Conservation (phyloP, 2,797 vertebrate genomes). For the Platyrinchus mystaceus region DNA sequence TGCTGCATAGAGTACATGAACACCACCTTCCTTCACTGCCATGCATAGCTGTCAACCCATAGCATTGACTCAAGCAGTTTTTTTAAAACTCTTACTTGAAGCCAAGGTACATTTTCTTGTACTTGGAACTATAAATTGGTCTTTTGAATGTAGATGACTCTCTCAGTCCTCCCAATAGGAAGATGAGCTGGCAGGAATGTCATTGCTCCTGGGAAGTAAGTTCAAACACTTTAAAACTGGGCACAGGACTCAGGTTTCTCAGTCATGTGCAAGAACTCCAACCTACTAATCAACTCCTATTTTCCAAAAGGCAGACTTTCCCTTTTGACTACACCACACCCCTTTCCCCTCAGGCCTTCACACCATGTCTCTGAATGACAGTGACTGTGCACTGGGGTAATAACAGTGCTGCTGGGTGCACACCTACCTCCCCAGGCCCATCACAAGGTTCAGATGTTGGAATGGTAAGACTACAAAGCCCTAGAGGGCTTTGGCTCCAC, state of each 20-base stretch:
- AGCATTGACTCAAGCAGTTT: not conserved
- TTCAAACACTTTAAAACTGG: not conserved
- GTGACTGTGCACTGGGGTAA: not conserved
- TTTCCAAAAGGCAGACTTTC: constrained; percentile 6
- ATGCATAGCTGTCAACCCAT: not conserved
- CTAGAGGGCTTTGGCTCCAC: not conserved
- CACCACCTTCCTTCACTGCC: not conserved
- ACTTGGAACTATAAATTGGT: not conserved
- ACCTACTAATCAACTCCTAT: not conserved
- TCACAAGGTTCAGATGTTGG: not conserved
- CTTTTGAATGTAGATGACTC: not conserved
- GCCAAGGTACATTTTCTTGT: not conserved
- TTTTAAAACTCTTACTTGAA: not conserved
- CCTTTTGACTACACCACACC: not conserved
- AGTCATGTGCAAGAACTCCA: not conserved
- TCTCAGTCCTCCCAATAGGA: not conserved
- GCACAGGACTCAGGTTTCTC: not conserved
- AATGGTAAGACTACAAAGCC: not conserved
- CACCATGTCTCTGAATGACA: not conserved
- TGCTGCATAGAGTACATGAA: not conserved
- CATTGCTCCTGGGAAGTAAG: not conserved
- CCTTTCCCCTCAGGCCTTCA: not conserved
- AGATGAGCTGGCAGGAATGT: not conserved
- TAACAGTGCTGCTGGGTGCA: not conserved
- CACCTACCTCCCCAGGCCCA: not conserved